Evolutionary conservation across 2,113 vertebrate species (phyloP).

Genomic region (Callospermophilus lateralis): DNA sequence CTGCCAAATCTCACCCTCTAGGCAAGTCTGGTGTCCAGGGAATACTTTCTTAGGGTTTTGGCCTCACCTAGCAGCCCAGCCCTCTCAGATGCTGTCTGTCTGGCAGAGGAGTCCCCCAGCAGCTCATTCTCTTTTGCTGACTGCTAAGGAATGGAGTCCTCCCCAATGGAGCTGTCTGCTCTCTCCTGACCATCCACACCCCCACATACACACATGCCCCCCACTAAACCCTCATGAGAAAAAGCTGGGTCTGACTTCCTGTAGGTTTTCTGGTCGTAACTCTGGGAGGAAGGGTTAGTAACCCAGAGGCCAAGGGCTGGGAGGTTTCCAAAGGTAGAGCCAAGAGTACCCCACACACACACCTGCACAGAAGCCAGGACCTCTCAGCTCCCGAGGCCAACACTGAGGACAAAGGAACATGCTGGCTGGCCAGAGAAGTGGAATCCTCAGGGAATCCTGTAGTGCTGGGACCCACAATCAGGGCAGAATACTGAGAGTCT

Average conservation of each 20-base stretch:
- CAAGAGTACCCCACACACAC: not conserved
- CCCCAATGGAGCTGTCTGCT: too few species aligned
- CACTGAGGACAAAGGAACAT: not conserved
- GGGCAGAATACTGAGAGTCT: not conserved
- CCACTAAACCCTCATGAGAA: not conserved
- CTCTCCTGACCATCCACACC: not conserved
- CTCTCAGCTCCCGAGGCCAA: not conserved
- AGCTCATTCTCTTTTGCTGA: not conserved
- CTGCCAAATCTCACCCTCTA: not conserved
- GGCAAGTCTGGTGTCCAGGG: not conserved
- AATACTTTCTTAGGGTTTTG: not conserved
- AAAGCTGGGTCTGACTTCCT: not conserved
- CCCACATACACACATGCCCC: too few species aligned
- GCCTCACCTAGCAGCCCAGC: not conserved
- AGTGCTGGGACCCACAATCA: not conserved
- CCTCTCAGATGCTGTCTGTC: not conserved
- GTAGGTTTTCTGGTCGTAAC: not conserved
- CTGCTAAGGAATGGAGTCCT: not conserved
- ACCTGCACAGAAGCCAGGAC: not conserved
- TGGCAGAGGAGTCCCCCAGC: not conserved
- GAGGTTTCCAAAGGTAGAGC: not conserved
- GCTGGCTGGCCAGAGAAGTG: too few species aligned
- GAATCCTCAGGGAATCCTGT: not conserved
- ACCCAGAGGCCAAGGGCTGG: not conserved
- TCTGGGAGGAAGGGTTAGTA: not conserved